Evolutionary conservation across 2,797 vertebrate species (phyloP).

Genomic region (Lemur catta): DNA sequence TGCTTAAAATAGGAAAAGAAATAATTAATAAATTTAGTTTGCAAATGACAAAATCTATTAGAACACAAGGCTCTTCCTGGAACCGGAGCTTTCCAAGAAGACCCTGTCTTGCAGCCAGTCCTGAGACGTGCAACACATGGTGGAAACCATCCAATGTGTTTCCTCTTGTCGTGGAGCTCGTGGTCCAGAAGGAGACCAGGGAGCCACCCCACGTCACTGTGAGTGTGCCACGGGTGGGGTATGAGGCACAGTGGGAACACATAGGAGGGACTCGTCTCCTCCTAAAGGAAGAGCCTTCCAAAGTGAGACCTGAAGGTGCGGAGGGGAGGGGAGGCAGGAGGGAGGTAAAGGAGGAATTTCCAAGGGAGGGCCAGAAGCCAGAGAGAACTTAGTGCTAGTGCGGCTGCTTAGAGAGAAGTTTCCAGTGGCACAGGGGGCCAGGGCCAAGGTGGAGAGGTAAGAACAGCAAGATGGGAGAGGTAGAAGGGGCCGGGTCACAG

Average conservation of each 20-base stretch:
- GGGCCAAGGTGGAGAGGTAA: not conserved
- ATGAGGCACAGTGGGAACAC: rapidly evolving
- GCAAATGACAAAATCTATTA: not conserved
- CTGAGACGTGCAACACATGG: not conserved
- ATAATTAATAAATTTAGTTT: not conserved
- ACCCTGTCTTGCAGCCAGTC: not conserved
- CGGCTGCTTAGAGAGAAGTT: not conserved
- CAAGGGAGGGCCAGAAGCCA: not conserved
- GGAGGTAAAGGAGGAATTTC: not conserved
- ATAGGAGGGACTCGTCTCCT: not conserved
- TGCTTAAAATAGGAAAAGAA: not conserved
- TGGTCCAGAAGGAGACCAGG: not conserved
- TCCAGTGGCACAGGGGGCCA: not conserved
- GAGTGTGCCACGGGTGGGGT: not conserved
- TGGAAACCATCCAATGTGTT: not conserved
- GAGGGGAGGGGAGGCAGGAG: not conserved
- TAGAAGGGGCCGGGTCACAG: not conserved
- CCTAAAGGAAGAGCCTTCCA: not conserved
- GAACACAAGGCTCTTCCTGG: not conserved
- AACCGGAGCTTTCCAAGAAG: not conserved
- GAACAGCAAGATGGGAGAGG: not conserved
- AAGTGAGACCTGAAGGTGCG: not conserved
- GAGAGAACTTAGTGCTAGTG: not conserved
- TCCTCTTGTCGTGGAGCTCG: not conserved
- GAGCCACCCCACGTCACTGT: rapidly evolving